Base-by-base conservation (phyloP, 2,888 invertebrate species). In the Gymnoscelis rufifasciata region DNA sequence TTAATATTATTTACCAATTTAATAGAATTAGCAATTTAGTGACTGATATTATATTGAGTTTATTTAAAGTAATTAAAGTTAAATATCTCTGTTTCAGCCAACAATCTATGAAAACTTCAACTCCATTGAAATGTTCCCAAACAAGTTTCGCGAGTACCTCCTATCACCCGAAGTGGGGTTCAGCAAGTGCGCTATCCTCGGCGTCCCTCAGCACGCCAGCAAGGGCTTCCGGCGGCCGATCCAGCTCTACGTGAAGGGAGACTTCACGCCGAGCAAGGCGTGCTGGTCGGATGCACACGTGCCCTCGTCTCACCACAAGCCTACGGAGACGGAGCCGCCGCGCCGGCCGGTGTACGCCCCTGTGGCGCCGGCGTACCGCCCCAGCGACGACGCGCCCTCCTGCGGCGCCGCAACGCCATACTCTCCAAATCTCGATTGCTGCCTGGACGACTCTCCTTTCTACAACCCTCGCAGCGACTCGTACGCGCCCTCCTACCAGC, bases 101-200 rank as follows among this genome's bases (percentile, higher is more conserved):
- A 92, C 92, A 7, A 96, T 96, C 56, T 95, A 92, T 74, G 92
- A 93, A 65, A 96, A 95, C 75, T 98, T 94, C 88, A 92, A 93
- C 64, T 90, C 90, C 41, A 96, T 98, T 59, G 93, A 95, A 72
- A 91, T 99, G 70, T 94, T 93, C 62, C 99, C 99, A 5, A 94
- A 96, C 62, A 94, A 95, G 70, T 99, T 99, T 78, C 94, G 95
- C 39, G 96, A 97, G 68, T 99, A 95, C 81, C 90, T 99, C 27
- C 89, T 98, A 2, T 94, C 95, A 13, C 90, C 93, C 0, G 97
- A 97, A 71, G 95, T 98, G 33, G 98, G 98, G 3, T 98, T 98
- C 83, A 93, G 93, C 68, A 95, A 95, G 71, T 95, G 95, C 71
- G 95, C 95, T 70, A 93, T 95, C 1, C 84, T 98, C 31, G 96